Base-by-base conservation (phyloP, 2,888 invertebrate genomes). In the Campoplex capitator region DNA sequence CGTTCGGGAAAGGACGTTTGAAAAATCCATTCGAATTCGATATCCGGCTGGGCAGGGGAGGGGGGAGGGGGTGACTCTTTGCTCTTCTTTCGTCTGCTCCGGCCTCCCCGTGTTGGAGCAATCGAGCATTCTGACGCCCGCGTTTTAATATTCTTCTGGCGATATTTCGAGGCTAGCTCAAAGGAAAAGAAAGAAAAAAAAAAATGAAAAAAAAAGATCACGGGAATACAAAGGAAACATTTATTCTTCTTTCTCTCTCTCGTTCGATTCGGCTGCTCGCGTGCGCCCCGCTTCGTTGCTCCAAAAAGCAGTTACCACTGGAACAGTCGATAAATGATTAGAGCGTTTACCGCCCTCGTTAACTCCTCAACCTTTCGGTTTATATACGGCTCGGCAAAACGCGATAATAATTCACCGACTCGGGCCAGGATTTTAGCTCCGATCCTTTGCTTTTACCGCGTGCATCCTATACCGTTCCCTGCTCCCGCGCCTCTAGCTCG, bases 371-470 rank as follows among this genome's bases (percentile, higher is more conserved):
- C 54, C 23, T 65, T 81, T 54, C 32, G 65, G 45, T 56, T 65
- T 76, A 67, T 76, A 67, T 56, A 38, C 56, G 42, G 42, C 42
- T 38, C 38, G 56, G 35, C 13, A 38, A 28, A 23, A 62, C 62
- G 65, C 70, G 74, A 45, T 38, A 80, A 85, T 85, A 81, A 85
- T 85, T 85, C 35, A 73, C 48, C 54, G 35, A 78, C 54, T 68
- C 35, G 28, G 0, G 58, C 58, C 4, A 7, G 54, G 42, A 51
- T 42, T 68, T 38, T 16, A 8, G 18, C 38, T 38, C 48, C 73
- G 71, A 58, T 38, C 42, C 38, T 23, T 68, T 8, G 42, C 32
- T 68, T 45, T 42, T 42, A 23, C 42, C 2, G 45, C 45, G 45
- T 42, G 42, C 42, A 71, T 71, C 71, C 28, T 8, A 68, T 16